Percentiles rank a stretch among this genome's conserved stretches.
Conservation (phyloP, 2,797 vertebrate genomes). For the Cuniculus paca region DNA sequence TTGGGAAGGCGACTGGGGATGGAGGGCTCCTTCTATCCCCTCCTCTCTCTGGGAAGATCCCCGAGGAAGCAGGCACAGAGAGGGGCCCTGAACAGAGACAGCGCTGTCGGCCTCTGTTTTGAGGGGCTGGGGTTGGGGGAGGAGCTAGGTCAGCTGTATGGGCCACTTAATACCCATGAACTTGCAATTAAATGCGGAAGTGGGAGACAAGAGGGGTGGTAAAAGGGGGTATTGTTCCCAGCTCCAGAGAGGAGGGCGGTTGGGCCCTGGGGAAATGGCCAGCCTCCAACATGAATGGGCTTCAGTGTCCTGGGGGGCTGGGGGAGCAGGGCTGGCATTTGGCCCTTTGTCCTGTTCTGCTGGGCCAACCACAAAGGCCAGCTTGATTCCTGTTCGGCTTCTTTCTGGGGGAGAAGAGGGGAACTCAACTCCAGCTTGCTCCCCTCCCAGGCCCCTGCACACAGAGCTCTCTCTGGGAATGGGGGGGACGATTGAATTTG, state of each 20-base stretch:
- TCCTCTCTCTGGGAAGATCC: constrained; percentile 61
- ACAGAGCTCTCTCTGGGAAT: constrained; percentile 46
- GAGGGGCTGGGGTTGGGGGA: constrained; percentile 80
- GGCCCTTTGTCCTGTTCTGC: constrained; percentile 92
- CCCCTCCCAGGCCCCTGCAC: constrained; percentile 79
- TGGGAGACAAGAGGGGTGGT: constrained; percentile 90
- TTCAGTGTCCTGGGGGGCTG: constrained; percentile 87
- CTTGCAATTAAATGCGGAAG: constrained; percentile 95
- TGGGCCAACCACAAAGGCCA: constrained; percentile 92
- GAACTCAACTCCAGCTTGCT: constrained; percentile 82
- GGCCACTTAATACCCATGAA: constrained; percentile 93
- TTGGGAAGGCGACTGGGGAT: background rate
- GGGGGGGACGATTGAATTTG: background rate
- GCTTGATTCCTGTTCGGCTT: constrained; percentile 93
- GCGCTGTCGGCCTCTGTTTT: constrained; percentile 84
- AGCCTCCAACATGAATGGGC: constrained; percentile 92
- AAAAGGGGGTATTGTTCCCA: constrained; percentile 95
- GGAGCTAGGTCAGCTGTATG: constrained; percentile 88
- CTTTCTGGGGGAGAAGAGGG: constrained; percentile 78
- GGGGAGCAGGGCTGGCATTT: constrained; percentile 86
- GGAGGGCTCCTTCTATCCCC: background rate
- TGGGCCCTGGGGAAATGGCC: constrained; percentile 84
- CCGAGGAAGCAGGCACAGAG: constrained; percentile 58
- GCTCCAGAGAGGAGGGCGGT: constrained; percentile 80
- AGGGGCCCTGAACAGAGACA: constrained; percentile 83